Percentiles rank a stretch among this genome's conserved stretches.
phyloP scores from a whole-genome alignment of 2,113 vertebrate genomes.

The Periophthalmus modestus region DNA sequence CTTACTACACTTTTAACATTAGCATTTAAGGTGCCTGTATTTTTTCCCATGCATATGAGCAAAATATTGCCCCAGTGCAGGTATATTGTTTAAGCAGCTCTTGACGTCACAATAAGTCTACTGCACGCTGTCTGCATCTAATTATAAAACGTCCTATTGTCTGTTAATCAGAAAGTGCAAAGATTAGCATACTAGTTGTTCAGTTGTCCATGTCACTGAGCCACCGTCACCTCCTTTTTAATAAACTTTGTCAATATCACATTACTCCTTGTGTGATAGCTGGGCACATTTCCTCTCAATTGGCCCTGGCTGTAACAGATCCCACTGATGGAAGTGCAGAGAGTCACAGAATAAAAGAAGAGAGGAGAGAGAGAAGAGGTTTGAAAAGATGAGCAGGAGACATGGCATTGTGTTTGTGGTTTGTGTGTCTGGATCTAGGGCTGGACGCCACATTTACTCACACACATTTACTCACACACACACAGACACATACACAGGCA shows the following conservation, averaged over 20 bases:
- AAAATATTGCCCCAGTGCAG: too few relatives aligned
- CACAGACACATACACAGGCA: slow-evolving; percentile 14
- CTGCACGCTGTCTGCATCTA: too few relatives aligned
- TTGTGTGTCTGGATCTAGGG: slow-evolving; percentile 52
- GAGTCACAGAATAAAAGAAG: slow-evolving; percentile 56
- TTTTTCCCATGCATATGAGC: too few relatives aligned
- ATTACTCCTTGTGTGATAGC: slow-evolving; percentile 30
- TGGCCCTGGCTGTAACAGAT: slow-evolving; percentile 48
- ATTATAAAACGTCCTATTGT: too few relatives aligned
- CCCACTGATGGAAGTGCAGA: slow-evolving; percentile 39
- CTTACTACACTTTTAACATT: too few relatives aligned
- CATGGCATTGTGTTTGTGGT: slow-evolving; percentile 58
- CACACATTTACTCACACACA: slow-evolving; percentile 2
- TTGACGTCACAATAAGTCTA: too few relatives aligned
- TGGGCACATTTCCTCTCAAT: slow-evolving; percentile 48
- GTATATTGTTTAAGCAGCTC: too few relatives aligned
- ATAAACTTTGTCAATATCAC: slow-evolving; percentile 29
- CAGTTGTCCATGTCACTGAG: neutral
- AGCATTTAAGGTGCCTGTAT: too few relatives aligned
- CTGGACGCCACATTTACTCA: slow-evolving; percentile 60
- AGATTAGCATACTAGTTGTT: neutral
- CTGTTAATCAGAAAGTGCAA: too few relatives aligned
- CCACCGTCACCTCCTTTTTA: neutral
- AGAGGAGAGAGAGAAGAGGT: slow-evolving; percentile 48
- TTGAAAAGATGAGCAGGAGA: slow-evolving; percentile 60